phyloP scores from a whole-genome alignment of 1,140 invertebrate genomes.

The Drosophila tropicalis region DNA sequence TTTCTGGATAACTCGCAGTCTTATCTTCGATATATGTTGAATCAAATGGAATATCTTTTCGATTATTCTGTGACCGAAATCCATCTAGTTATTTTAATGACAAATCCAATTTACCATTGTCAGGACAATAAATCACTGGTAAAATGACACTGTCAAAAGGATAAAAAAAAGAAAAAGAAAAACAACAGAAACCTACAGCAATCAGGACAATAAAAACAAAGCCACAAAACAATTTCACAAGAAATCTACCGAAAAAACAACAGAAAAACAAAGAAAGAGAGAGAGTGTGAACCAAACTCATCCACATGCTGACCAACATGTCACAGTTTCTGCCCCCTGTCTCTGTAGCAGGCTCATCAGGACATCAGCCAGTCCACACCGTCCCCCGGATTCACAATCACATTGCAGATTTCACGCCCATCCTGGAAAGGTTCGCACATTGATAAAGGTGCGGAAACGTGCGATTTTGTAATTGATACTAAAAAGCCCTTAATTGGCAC shows the following conservation, averaged over 20 bases:
- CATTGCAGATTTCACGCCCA: conserved; percentile 6
- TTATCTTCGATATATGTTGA: conserved; percentile 4
- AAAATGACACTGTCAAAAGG: conserved; percentile 72
- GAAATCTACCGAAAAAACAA: conserved; percentile 15
- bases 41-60: conserved; percentile 44
- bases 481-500: conserved; percentile 83
- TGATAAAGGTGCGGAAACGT: conserved; percentile 81
- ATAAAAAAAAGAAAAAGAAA: conserved; percentile 53
- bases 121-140: conserved; percentile 70
- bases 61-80: conserved; percentile 50
- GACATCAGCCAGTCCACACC: conserved; percentile 11
- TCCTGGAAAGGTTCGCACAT: conserved; percentile 28
- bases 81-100: conserved; percentile 68
- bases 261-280: conserved; percentile 13
- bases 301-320: conserved; percentile 65
- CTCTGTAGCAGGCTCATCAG: conserved; percentile 4
- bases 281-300: conserved; percentile 22
- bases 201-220: conserved; percentile 62
- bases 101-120: conserved; percentile 66
- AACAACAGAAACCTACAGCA: conserved; percentile 19
- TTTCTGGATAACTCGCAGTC: too few relatives aligned
- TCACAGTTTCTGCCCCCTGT: conserved; percentile 19
- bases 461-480: conserved; percentile 83
- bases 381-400: conserved; percentile 24
- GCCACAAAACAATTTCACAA: conserved; percentile 76